These are phyloP conservation scores for Pseudopleuronectes americanus DNA, from an alignment of 2,797 vertebrate species.

Conservation along the genomic window DNA sequence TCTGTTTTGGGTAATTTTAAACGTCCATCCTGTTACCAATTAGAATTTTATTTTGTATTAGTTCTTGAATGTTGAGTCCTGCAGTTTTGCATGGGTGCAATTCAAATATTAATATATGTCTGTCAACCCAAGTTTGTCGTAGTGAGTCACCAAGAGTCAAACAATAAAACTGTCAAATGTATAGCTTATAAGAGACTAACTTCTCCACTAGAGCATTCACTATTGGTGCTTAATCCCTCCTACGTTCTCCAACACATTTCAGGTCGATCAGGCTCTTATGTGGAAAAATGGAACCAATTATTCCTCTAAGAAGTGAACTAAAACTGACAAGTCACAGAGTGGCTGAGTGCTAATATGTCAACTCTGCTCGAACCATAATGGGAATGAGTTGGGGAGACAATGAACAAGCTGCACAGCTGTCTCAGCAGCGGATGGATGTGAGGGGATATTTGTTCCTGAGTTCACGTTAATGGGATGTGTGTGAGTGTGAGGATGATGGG, in stretches of 20 bases:
- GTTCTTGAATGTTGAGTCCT: too few species aligned
- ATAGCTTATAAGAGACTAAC: too few species aligned
- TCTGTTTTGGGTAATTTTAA: too few species aligned
- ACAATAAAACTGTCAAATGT: background rate
- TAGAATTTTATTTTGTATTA: too few species aligned
- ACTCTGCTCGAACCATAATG: slow-evolving; percentile 14
- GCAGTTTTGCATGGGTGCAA: too few species aligned
- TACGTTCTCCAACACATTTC: background rate
- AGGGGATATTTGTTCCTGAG: slow-evolving; percentile 20
- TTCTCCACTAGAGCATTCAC: too few species aligned
- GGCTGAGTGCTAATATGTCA: slow-evolving; percentile 30
- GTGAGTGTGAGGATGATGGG: slow-evolving; percentile 12
- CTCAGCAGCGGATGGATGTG: slow-evolving; percentile 23
- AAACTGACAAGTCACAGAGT: slow-evolving; percentile 6
- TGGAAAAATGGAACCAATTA: slow-evolving; percentile 5
- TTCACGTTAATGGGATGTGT: slow-evolving; percentile 21
- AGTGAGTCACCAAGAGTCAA: background rate
- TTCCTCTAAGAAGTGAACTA: slow-evolving; percentile 14
- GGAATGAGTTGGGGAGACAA: slow-evolving; percentile 12
- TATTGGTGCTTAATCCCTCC: too few species aligned
- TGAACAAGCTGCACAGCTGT: slow-evolving; percentile 28
- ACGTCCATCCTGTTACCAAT: too few species aligned
- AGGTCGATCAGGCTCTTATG: background rate
- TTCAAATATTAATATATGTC: background rate
- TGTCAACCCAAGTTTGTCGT: background rate